Base-by-base conservation (phyloP, 2,888 invertebrate genomes). In the Nymphalis c-album region DNA sequence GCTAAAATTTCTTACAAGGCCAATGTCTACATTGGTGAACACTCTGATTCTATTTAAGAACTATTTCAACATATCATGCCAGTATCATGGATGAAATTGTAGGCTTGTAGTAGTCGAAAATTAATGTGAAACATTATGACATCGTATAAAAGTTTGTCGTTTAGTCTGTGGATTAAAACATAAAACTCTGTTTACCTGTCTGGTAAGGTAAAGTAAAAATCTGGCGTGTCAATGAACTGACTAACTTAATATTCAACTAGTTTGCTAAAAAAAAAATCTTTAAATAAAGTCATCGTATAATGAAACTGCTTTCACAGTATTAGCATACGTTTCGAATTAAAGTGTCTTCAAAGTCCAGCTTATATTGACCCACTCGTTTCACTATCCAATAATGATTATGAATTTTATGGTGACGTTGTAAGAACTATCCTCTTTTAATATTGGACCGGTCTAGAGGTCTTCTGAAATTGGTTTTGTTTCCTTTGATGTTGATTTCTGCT, bases 401-500 rank as follows among this genome's bases (percentile, higher is more conserved):
- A 20, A 48, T 55, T 48, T 46, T 66, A 61, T 55, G 35, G 18
- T 7, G 47, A n/a, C 31, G 60, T 2, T 35, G 6, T 61, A 66
- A 61, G 55, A 40, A 26, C n/a, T 40, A 10, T n/a, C 20, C 31
- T 10, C 7, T 8, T 1, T 35, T 18, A 31, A 13, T 61, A 31
- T 17, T 48, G 45, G 47, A 26, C 7, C 13, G 10, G 48, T 66
- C 48, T 60, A 66, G 50, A 51, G 45, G 40, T 45, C 57, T 13
- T 17, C n/a, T 40, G 48, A 3, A 7, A 46, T 26, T 57, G 57
- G 57, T 17, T 57, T 18, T 4, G 57, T 16, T 61, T 57, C 46
- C 68, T 68, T 64, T 68, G 64, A 68, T 61, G 68, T 64, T 64
- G 68, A 61, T 64, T 64, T 61, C 68, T 64, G 64, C 53, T 68